A percentile compares a stretch with the other conserved stretches of the same genome.
phyloP scores from a whole-genome alignment of 2,113 vertebrate species.

The Motacilla alba region DNA sequence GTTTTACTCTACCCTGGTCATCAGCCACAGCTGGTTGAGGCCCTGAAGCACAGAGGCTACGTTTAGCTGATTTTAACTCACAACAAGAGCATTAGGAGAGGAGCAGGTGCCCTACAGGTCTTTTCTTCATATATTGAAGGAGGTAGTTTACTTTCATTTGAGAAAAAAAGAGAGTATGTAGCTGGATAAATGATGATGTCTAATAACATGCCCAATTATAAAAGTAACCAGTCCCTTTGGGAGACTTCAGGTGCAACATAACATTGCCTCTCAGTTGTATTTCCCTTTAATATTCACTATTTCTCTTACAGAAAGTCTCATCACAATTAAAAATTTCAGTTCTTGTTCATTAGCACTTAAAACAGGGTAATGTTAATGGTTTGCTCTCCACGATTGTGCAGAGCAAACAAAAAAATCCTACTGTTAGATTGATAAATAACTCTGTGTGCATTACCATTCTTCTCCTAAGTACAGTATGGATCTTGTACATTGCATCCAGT shows the following conservation, averaged over 20 bases:
- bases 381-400: too few species aligned
- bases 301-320: background rate
- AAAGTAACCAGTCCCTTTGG: background rate
- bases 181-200: background rate
- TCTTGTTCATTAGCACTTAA: background rate
- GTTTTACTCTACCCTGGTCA: background rate
- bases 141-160: background rate
- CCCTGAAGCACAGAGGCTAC: background rate
- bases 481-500: background rate
- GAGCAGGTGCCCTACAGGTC: background rate
- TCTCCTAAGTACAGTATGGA: too few species aligned
- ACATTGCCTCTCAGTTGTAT: background rate
- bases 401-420: background rate
- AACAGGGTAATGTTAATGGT: background rate
- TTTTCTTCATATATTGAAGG: background rate
- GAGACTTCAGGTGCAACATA: background rate
- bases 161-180: background rate
- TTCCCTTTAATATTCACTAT: background rate
- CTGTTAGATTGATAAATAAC: background rate
- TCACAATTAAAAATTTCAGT: background rate
- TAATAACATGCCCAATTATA: background rate
- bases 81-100: background rate
- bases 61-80: background rate
- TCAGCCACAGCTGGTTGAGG: background rate
- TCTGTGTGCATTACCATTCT: background rate